Evolutionary conservation across 2,797 vertebrate species (phyloP), one percentile per base, ranked within the genome.

Genomic region (Catostomus latipinnis): DNA sequence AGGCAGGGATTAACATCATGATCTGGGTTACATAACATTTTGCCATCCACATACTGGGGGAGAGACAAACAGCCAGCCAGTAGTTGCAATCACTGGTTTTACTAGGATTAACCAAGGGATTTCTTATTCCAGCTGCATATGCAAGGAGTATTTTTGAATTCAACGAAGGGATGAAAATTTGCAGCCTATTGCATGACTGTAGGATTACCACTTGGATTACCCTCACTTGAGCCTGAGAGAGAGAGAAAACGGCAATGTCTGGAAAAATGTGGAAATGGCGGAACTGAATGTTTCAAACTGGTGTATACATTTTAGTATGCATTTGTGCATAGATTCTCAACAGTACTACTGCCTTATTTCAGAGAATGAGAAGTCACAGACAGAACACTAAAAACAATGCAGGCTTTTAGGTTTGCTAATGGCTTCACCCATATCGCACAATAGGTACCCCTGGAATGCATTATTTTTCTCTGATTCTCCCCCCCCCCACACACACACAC

Each of bases 261-360:
- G 83, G 86, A 90, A 84, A 73, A 77, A 78, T 83, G 81, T 83
- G 89, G 85, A 71, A 63, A 81, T 4, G 9, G 69, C 22, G 0
- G 85, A 89, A 90, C 83, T 91, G 90, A 90, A 93, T 91, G 91
- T 88, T 83, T 91, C 87, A 84, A 84, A 43, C 61, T 54, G 52
- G 88, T 91, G 89, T 89, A 89, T 93, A 89, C 91, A 83, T 88
- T 86, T 84, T 86, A 80, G 90, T 91, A 91, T 91, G 91, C 91
- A 92, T 74, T 74, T 75, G 84, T 92, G 91, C 86, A 86, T 86
- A 87, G 76, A 90, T 87, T 85, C 88, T 88, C 88, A 89, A 87
- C 53, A 87, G 87, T 87, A 86, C 81, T 72, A 83, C 89, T 92
- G 92, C 92, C 92, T 94, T 94, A 94, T 46, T 67, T 71, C 60